phyloP scores from a whole-genome alignment of 2,113 vertebrate species.

The Isurus oxyrinchus region DNA sequence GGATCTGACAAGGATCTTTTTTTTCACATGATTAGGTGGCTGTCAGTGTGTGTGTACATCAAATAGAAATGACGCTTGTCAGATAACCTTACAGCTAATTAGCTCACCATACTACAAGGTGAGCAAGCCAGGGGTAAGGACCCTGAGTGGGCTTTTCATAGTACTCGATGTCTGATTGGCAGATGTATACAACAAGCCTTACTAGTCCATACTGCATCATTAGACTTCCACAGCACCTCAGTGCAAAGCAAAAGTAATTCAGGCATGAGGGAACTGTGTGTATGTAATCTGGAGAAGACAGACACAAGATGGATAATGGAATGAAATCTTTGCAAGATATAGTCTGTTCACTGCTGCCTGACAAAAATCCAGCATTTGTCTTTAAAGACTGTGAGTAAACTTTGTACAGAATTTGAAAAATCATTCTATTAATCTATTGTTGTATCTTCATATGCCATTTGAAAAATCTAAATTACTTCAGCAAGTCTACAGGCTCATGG shows the following conservation, averaged over 20 bases:
- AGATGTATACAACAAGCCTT: conserved; percentile 59
- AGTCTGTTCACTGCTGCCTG: conserved; percentile 55
- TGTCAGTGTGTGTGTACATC: conserved; percentile 53
- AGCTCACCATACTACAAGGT: conserved; percentile 70
- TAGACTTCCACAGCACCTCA: conserved; percentile 53
- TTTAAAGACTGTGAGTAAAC: conserved; percentile 73
- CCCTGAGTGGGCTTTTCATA: conserved; percentile 55
- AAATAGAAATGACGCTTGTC: conserved; percentile 54
- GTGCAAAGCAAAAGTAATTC: conserved; percentile 47
- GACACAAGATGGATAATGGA: conserved; percentile 56
- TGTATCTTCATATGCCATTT: neutral
- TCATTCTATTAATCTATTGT: neutral
- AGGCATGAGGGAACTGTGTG: conserved; percentile 54
- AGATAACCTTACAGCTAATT: conserved; percentile 65
- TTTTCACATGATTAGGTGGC: conserved; percentile 45
- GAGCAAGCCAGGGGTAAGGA: conserved; percentile 60
- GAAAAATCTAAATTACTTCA: neutral
- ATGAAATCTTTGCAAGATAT: conserved; percentile 58
- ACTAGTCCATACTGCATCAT: conserved; percentile 55
- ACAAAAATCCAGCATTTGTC: conserved; percentile 56
- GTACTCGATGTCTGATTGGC: conserved; percentile 58
- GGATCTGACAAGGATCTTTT: conserved; percentile 42
- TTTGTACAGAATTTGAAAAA: neutral
- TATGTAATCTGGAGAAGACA: conserved; percentile 47
- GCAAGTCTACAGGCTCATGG: too few relatives aligned